Evolutionary conservation across 2,113 vertebrate species (phyloP).

Genomic region (Cairina moschata): DNA sequence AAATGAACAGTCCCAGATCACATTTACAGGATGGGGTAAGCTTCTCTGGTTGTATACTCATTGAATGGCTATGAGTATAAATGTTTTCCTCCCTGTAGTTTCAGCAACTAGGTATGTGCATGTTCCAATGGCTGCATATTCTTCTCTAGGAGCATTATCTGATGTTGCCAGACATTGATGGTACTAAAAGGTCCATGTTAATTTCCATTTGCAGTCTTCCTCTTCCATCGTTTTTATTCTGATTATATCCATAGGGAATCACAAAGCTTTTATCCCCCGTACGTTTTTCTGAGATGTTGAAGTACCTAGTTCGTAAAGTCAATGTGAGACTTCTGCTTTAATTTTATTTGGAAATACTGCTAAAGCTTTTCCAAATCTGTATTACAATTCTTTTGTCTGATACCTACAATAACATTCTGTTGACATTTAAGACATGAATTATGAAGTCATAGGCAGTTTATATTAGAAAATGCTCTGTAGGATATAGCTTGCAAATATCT

Average conservation of each 20-base stretch:
- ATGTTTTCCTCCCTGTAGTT: background rate
- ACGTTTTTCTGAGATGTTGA: background rate
- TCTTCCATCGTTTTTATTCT: background rate
- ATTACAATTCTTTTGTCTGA: background rate
- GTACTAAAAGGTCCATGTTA: background rate
- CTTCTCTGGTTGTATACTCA: background rate
- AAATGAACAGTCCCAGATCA: background rate
- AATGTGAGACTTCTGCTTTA: background rate
- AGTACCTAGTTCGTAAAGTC: background rate
- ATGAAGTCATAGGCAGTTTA: background rate
- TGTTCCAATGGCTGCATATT: rapidly evolving
- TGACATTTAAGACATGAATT: background rate
- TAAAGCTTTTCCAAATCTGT: background rate
- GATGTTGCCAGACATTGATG: background rate
- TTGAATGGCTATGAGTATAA: background rate
- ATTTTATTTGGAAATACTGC: background rate
- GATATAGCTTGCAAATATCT: background rate
- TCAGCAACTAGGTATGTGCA: rapidly evolving
- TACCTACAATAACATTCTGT: background rate
- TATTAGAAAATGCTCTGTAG: background rate
- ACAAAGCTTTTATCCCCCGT: background rate
- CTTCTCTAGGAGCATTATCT: background rate
- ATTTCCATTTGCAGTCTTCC: background rate
- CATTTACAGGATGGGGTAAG: background rate
- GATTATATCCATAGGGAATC: background rate